These are phyloP conservation scores for Dermochelys coriacea DNA, from an alignment of 2,797 vertebrate species.

Conservation along the genomic window DNA sequence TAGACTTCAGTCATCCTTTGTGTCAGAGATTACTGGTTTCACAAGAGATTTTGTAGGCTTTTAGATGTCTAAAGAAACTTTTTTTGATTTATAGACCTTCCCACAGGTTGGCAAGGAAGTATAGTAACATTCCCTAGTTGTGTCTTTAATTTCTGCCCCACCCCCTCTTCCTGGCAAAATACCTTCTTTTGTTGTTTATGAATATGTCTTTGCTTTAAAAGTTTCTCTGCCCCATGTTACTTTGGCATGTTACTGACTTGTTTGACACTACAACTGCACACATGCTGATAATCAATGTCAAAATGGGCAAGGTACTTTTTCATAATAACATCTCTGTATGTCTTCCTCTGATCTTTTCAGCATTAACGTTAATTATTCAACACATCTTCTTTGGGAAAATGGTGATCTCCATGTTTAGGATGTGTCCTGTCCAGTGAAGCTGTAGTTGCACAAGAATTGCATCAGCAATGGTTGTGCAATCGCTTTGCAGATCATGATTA, in stretches of 20 bases:
- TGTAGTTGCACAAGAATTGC: slow-evolving; percentile 19
- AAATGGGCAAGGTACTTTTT: neutral
- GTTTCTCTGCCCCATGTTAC: neutral
- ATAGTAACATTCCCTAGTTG: neutral
- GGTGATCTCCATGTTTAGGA: neutral
- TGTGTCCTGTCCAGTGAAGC: neutral
- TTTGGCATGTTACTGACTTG: neutral
- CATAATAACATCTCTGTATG: neutral
- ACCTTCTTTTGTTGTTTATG: neutral
- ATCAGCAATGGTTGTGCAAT: slow-evolving; percentile 13
- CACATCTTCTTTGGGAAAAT: neutral
- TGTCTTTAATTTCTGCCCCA: neutral
- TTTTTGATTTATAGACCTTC: neutral
- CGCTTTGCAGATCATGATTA: neutral
- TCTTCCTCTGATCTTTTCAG: neutral
- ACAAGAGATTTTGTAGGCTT: neutral
- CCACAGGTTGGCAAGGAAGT: neutral
- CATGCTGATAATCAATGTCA: neutral
- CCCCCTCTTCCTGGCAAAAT: neutral
- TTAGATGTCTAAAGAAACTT: neutral
- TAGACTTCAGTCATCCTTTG: neutral
- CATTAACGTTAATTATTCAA: neutral
- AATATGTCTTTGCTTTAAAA: neutral
- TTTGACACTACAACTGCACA: neutral
- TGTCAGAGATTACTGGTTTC: neutral